These are phyloP conservation scores for Chloromyia formosa DNA, from an alignment of 2,888 invertebrate genomes.

Conservation along the genomic window DNA sequence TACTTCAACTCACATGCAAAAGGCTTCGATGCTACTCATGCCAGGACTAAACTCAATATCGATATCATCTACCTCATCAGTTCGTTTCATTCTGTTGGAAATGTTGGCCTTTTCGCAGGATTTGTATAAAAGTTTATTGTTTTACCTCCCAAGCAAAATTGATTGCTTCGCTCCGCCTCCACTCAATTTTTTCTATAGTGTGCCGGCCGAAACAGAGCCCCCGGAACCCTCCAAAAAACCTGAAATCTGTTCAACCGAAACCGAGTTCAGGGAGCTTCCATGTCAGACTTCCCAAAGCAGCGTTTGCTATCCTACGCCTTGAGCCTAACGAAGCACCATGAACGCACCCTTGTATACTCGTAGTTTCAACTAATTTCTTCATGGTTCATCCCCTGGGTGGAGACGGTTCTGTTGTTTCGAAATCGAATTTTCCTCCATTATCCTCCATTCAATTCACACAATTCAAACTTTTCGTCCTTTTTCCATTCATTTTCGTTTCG, in stretches of 20 bases:
- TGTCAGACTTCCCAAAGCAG: too few relatives aligned
- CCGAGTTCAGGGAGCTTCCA: too few relatives aligned
- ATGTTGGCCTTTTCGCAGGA: conserved; percentile 32
- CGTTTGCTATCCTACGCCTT: too few relatives aligned
- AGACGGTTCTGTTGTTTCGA: not conserved
- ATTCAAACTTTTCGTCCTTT: not conserved
- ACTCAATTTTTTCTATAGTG: conserved; percentile 42
- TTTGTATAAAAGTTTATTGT: conserved; percentile 27
- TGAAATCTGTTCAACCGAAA: too few relatives aligned
- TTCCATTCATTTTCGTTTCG: not conserved
- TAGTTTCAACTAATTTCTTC: too few relatives aligned
- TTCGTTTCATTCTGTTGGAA: not conserved
- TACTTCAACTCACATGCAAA: too few relatives aligned
- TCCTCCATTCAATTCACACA: not conserved
- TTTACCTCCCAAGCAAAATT: conserved; percentile 44
- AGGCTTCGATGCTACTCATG: too few relatives aligned
- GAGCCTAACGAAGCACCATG: too few relatives aligned
- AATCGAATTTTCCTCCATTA: conserved; percentile 45
- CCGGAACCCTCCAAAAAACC: too few relatives aligned
- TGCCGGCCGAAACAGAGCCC: not conserved
- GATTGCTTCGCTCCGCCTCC: conserved; percentile 50
- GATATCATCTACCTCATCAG: too few relatives aligned
- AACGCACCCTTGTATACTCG: too few relatives aligned
- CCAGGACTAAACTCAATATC: not conserved
- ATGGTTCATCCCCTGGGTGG: too few relatives aligned